Conservation (phyloP, 2,888 invertebrate genomes). For the Parelbella ahira region DNA sequence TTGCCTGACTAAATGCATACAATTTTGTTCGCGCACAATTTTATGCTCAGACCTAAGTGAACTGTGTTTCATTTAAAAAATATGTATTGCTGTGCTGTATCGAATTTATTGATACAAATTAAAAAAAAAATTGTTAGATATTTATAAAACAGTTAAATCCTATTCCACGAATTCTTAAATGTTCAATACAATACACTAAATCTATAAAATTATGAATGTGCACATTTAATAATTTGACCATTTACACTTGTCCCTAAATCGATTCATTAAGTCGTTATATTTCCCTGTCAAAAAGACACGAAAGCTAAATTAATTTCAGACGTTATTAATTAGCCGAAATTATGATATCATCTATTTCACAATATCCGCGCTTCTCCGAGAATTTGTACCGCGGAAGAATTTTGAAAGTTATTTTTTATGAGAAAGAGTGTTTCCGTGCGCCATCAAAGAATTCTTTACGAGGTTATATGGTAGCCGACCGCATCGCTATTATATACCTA, state of each 20-base stretch:
- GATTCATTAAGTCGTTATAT: background rate
- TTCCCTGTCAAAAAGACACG: constrained; percentile 4
- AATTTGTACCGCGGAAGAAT: constrained; percentile 4
- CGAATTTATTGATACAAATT: too few relatives aligned
- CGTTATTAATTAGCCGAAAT: constrained; percentile 13
- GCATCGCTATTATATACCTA: too few relatives aligned
- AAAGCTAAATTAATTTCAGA: constrained; percentile 12
- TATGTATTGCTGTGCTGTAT: too few relatives aligned
- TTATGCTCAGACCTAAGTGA: too few relatives aligned
- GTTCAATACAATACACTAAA: constrained; percentile 49
- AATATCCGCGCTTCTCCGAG: constrained; percentile 13
- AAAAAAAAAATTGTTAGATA: too few relatives aligned
- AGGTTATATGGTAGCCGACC: constrained; percentile 1
- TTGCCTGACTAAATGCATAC: background rate
- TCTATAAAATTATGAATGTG: constrained; percentile 7
- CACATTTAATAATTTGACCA: constrained; percentile 14
- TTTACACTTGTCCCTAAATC: constrained; percentile 13
- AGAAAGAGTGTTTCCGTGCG: constrained; percentile 7
- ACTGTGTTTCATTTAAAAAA: too few relatives aligned
- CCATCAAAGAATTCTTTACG: constrained; percentile 6
- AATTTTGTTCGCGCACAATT: background rate
- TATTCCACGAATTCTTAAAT: too few relatives aligned
- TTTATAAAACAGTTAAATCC: too few relatives aligned
- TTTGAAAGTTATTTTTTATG: constrained; percentile 14
- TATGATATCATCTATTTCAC: constrained; percentile 12